Conservation (phyloP, 2,797 vertebrate genomes). For the Micropoecilia bifurca region DNA sequence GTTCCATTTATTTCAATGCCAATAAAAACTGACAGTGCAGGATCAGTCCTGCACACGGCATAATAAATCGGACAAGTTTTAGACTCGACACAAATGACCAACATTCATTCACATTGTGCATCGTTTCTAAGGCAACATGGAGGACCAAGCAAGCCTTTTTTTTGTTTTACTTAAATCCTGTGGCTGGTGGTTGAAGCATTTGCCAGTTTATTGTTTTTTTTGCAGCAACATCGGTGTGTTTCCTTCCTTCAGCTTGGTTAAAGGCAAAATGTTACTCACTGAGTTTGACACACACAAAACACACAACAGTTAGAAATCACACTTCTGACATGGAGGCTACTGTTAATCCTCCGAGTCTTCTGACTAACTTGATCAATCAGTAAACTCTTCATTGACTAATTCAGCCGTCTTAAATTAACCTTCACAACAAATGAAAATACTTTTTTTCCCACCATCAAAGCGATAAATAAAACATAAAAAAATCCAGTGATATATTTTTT, state of each 20-base stretch:
- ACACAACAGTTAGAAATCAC: slow-evolving; percentile 22
- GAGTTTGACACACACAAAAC: slow-evolving; percentile 47
- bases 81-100: slow-evolving; percentile 39
- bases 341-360: slow-evolving; percentile 33
- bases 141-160: slow-evolving; percentile 67
- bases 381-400: slow-evolving; percentile 38
- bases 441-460: slow-evolving; percentile 1
- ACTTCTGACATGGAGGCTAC: slow-evolving; percentile 50
- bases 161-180: slow-evolving; percentile 50
- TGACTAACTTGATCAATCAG: slow-evolving; percentile 45
- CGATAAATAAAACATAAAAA: slow-evolving; percentile 60
- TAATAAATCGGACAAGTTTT: slow-evolving; percentile 33
- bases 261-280: slow-evolving; percentile 79
- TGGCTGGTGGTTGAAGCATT: slow-evolving; percentile 67
- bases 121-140: slow-evolving; percentile 82
- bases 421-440: slow-evolving; percentile 21
- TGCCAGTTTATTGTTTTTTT: slow-evolving; percentile 32
- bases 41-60: slow-evolving; percentile 57
- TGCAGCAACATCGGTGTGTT: slow-evolving; percentile 62
- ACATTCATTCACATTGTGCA: slow-evolving; percentile 80
- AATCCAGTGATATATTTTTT: slow-evolving; percentile 50
- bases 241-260: slow-evolving; percentile 69
- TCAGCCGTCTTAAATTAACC: slow-evolving; percentile 19
- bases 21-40: slow-evolving; percentile 60
- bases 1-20: slow-evolving; percentile 58